Evolutionary conservation across 2,113 vertebrate species (phyloP).

Genomic region (Nycticebus coucang): DNA sequence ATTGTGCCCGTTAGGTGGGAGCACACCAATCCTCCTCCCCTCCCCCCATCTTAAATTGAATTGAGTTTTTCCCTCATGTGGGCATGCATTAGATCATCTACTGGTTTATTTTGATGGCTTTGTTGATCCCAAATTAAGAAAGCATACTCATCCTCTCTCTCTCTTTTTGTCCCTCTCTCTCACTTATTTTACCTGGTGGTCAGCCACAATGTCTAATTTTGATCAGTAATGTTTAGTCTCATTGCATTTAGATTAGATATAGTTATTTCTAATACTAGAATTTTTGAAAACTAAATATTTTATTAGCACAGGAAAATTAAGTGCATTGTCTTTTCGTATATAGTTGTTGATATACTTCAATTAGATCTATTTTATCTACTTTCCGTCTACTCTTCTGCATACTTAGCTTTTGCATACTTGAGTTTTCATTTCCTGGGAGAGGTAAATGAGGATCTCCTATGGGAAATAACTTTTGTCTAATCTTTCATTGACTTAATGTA

Average conservation of each 20-base stretch:
- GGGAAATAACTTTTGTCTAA: too few relatives aligned
- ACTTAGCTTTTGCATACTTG: neutral
- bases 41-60: too few relatives aligned
- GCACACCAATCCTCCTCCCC: too few relatives aligned
- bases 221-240: slow-evolving; percentile 6
- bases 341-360: neutral
- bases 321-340: neutral
- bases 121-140: neutral
- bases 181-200: neutral
- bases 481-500: too few relatives aligned
- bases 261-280: neutral
- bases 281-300: neutral
- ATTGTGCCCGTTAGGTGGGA: too few relatives aligned
- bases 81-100: too few relatives aligned
- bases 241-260: neutral
- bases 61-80: too few relatives aligned
- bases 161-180: neutral
- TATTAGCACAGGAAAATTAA: neutral
- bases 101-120: neutral
- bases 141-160: neutral
- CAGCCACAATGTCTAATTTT: neutral
- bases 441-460: too few relatives aligned
- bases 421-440: too few relatives aligned
- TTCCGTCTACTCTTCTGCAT: neutral
- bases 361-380: neutral